phyloP scores from a whole-genome alignment of 2,113 vertebrate genomes.

The Murina feae region DNA sequence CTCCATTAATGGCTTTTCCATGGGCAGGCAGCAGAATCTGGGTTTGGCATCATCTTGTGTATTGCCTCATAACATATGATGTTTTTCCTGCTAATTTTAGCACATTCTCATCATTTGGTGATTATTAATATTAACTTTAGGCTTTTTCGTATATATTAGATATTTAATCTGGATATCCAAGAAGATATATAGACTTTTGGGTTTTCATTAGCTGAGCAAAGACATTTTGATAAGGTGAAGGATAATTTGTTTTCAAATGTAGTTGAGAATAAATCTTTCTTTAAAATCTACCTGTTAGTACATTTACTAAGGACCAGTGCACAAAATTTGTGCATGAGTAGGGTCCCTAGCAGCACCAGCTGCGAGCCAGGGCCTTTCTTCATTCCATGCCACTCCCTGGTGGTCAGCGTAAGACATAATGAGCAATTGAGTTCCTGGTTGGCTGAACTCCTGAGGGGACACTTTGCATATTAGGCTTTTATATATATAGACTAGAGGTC shows the following conservation, averaged over 20 bases:
- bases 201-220: constrained; percentile 10
- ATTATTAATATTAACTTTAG: constrained; percentile 22
- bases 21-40: background rate
- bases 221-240: background rate
- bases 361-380: no score
- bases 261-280: background rate
- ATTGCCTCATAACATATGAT: constrained; percentile 69
- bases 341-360: no score
- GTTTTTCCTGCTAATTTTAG: constrained; percentile 39
- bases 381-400: no score
- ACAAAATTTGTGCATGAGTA: no score
- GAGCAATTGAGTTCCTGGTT: no score
- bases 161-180: background rate
- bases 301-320: background rate
- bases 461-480: no score
- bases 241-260: background rate
- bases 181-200: background rate
- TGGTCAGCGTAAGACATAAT: no score
- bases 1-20: background rate
- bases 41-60: background rate
- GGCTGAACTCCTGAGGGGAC: no score
- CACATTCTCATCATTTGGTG: background rate
- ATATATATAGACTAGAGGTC: no score
- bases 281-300: background rate
- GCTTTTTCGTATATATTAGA: background rate